Base-by-base conservation (phyloP, 2,113 vertebrate genomes). In the Melierax canorus region DNA sequence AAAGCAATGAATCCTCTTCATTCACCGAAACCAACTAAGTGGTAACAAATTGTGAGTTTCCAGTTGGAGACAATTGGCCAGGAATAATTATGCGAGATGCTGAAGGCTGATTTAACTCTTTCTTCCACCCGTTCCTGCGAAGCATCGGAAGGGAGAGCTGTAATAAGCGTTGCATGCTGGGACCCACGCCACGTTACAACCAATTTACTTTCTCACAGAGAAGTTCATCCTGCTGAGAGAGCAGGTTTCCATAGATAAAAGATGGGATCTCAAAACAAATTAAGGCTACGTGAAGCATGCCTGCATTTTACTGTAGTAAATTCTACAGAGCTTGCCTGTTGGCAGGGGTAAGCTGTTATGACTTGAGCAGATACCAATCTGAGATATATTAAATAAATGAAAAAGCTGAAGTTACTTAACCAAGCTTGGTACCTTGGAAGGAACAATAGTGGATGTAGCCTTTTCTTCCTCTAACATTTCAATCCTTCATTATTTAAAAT, bases 21-120 rank as follows among this genome's bases (percentile, higher is more conserved):
- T 97, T 97, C 96, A 92, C 77, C 6, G 2, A 88, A 96, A 88
- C 73, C 96, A 97, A 36, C 89, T 97, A 95, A 95, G 96, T 97
- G 97, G 91, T 91, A 97, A 96, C 94, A 97, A 96, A 92, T 73
- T 78, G 75, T 86, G 86, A 96, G n/a, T 83, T 96, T 96, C 68
- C 95, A 94, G 56, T 76, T 58, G 60, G 90, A 93, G 39, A 95
- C 84, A 90, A 95, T 56, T 23, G 71, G 74, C 74, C 80, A 81
- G 80, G 85, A 95, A 92, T 91, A 91, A 83, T 96, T 66, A 56
- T 8, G 58, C 0, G 15, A 66, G 71, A 59, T 69, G 41, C 48
- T 82, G 32, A 96, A 72, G 58, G 58, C 88, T 91, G 85, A 18
- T 59, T 96, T 95, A 96, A 97, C 85, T 59, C 85, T 86, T 92